phyloP scores from a whole-genome alignment of 2,797 vertebrate genomes.

The Loriculus beryllinus region DNA sequence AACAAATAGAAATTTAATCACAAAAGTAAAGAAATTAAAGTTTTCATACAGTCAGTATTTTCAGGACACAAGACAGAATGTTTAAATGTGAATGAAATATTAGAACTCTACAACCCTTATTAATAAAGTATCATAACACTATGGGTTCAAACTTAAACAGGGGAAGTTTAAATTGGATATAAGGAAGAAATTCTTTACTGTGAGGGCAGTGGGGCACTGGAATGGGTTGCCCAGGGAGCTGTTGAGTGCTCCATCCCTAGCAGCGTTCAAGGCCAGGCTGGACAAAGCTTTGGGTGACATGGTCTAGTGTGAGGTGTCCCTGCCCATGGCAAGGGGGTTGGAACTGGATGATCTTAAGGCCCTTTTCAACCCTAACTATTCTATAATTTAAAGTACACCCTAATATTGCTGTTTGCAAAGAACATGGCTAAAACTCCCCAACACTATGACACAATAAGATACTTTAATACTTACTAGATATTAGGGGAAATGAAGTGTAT shows the following conservation, averaged over 20 bases:
- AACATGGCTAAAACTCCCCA: fast-evolving
- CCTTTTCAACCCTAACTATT: neutral
- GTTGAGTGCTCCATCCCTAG: neutral
- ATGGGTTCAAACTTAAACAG: neutral
- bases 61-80: neutral
- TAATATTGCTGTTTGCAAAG: neutral
- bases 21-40: fast-evolving
- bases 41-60: neutral
- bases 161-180: neutral
- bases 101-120: fast-evolving
- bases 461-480: constrained; percentile 86
- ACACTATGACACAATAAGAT: fast-evolving
- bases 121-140: fast-evolving
- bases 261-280: neutral
- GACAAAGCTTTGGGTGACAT: neutral
- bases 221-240: neutral
- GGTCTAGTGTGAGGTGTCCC: neutral
- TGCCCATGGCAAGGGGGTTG: neutral
- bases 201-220: neutral
- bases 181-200: neutral
- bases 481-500: constrained; percentile 97
- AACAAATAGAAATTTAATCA: fast-evolving
- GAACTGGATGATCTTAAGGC: neutral
- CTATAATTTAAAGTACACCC: neutral
- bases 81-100: neutral